A percentile compares a stretch with the other conserved stretches of the same genome.
phyloP scores from a whole-genome alignment of 2,797 vertebrate species.

The Lithobates pipiens region DNA sequence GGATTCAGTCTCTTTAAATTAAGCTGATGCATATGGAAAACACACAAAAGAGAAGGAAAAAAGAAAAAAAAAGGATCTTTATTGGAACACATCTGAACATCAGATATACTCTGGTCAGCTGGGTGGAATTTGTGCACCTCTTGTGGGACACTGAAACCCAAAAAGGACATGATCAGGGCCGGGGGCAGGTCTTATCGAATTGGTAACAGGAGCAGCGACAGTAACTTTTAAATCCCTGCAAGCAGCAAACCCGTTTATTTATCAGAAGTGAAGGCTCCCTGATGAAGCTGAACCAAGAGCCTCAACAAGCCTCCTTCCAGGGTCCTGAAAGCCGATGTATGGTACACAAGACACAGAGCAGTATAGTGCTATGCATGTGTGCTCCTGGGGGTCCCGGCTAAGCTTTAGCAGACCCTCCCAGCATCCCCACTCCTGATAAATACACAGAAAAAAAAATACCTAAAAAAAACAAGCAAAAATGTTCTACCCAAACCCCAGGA shows the following conservation, averaged over 20 bases:
- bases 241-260: slow-evolving; percentile 44
- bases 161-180: slow-evolving; percentile 72
- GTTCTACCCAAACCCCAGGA: slow-evolving; percentile 38
- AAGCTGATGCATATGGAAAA: background rate
- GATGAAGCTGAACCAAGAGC: slow-evolving; percentile 31
- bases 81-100: slow-evolving; percentile 93
- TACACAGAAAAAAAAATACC: slow-evolving; percentile 30
- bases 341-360: background rate
- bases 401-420: slow-evolving; percentile 6
- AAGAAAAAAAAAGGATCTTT: slow-evolving; percentile 76
- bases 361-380: background rate
- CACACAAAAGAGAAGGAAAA: slow-evolving; percentile 51
- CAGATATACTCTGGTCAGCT: slow-evolving; percentile 89
- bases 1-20: too few relatives aligned
- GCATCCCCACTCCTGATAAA: slow-evolving; percentile 26
- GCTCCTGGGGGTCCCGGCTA: slow-evolving; percentile 13
- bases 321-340: background rate
- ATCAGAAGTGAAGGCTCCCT: slow-evolving; percentile 20
- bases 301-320: background rate
- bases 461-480: slow-evolving; percentile 32
- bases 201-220: slow-evolving; percentile 14
- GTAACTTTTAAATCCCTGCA: slow-evolving; percentile 48
- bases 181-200: slow-evolving; percentile 50
- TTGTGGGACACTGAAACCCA: slow-evolving; percentile 84
- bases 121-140: slow-evolving; percentile 89